A percentile compares a stretch with the other conserved stretches of the same genome.
Evolutionary conservation across 2,113 vertebrate species (phyloP).

Genomic region (Cavia porcellus): DNA sequence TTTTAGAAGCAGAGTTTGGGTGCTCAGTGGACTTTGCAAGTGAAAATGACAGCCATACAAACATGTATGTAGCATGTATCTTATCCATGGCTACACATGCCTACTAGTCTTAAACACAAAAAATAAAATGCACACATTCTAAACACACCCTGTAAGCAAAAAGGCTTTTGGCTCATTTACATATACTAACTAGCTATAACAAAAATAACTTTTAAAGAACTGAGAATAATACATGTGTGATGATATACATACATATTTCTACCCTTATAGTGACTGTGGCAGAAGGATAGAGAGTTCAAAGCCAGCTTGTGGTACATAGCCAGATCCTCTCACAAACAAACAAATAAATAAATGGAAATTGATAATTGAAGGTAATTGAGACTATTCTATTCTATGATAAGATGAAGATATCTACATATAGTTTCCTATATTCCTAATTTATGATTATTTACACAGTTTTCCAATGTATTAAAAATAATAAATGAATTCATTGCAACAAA

Average conservation of each 20-base stretch:
- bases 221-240: not conserved
- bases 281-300: not conserved
- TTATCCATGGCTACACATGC: not conserved
- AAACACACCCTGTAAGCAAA: not conserved
- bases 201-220: conserved; percentile 8
- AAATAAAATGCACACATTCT: not conserved
- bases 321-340: not conserved
- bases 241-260: not conserved
- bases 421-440: not conserved
- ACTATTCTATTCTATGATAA: not conserved
- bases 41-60: not conserved
- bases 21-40: not conserved
- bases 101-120: not conserved
- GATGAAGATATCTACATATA: not conserved
- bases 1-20: not conserved
- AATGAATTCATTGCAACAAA: not conserved
- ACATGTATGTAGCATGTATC: not conserved
- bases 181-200: not conserved
- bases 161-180: not conserved
- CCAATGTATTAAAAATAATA: not conserved
- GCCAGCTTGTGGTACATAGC: not conserved
- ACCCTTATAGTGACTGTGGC: not conserved
- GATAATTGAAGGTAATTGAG: not conserved
- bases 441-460: not conserved
- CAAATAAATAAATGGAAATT: not conserved